phyloP scores from a whole-genome alignment of 2,113 vertebrate genomes.

The Dasyurus viverrinus region DNA sequence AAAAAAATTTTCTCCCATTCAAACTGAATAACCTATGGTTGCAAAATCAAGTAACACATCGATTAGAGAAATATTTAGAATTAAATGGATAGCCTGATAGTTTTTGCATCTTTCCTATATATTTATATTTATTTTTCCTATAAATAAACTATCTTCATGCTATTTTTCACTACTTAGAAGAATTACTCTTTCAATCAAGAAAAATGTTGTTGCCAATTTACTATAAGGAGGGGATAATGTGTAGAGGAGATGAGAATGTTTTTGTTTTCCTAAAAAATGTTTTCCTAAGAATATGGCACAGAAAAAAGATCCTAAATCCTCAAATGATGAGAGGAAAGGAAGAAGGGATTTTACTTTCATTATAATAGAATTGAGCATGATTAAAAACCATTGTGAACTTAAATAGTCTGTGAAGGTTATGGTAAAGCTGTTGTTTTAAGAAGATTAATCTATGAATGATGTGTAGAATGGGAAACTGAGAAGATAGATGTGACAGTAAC shows the following conservation, averaged over 20 bases:
- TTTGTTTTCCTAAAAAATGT: neutral
- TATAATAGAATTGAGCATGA: neutral
- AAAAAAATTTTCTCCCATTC: neutral
- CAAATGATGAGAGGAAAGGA: neutral
- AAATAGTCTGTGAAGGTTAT: neutral
- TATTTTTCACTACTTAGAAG: neutral
- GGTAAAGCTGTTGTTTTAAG: neutral
- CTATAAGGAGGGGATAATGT: neutral
- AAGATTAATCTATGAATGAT: neutral
- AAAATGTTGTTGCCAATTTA: neutral
- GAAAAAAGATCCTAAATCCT: neutral
- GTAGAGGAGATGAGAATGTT: neutral
- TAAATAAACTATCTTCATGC: neutral
- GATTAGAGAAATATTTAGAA: neutral
- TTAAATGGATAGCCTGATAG: neutral
- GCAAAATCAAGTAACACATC: neutral
- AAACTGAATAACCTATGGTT: neutral
- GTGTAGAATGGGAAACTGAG: neutral
- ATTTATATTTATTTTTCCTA: neutral
- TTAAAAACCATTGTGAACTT: neutral
- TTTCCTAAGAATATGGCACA: neutral
- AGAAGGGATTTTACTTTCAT: neutral
- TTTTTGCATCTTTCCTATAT: neutral
- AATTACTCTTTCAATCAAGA: neutral
- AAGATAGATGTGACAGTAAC: neutral